Percentiles rank a stretch among this genome's conserved stretches.
These are phyloP conservation scores for Neelides sp. DNA, from an alignment of 1,140 invertebrate genomes.

Conservation along the genomic window DNA sequence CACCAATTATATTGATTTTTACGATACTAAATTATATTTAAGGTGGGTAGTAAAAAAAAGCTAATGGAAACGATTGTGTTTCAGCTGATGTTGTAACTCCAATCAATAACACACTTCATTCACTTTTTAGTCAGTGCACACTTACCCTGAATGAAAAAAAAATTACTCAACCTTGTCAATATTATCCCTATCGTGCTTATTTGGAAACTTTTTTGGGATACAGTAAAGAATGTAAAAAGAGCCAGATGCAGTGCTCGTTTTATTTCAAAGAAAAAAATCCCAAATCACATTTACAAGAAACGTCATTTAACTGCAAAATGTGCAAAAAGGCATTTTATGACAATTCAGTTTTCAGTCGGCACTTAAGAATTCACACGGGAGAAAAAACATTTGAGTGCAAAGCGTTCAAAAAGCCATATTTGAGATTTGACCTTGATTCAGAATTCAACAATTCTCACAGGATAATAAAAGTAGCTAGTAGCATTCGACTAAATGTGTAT, in stretches of 20 bases:
- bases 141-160: constrained; percentile 39
- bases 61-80: constrained; percentile 20
- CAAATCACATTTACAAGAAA: too few relatives aligned
- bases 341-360: too few relatives aligned
- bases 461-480: too few relatives aligned
- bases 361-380: too few relatives aligned
- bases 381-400: too few relatives aligned
- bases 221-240: constrained; percentile 34
- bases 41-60: constrained; percentile 32
- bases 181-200: constrained; percentile 38
- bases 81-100: constrained; percentile 23
- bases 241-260: constrained; percentile 34
- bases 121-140: constrained; percentile 37
- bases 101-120: constrained; percentile 37
- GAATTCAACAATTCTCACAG: too few relatives aligned
- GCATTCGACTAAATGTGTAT: too few relatives aligned
- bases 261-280: constrained; percentile 29
- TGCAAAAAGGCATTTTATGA: too few relatives aligned
- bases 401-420: too few relatives aligned
- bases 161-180: constrained; percentile 36
- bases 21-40: constrained; percentile 35
- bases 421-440: too few relatives aligned
- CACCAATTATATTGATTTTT: constrained; percentile 36
- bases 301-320: too few relatives aligned
- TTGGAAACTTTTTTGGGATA: constrained; percentile 38